Percentiles rank a stretch among this genome's conserved stretches.
phyloP scores from a whole-genome alignment of 2,888 invertebrate genomes.

The Endomychus coccineus region DNA sequence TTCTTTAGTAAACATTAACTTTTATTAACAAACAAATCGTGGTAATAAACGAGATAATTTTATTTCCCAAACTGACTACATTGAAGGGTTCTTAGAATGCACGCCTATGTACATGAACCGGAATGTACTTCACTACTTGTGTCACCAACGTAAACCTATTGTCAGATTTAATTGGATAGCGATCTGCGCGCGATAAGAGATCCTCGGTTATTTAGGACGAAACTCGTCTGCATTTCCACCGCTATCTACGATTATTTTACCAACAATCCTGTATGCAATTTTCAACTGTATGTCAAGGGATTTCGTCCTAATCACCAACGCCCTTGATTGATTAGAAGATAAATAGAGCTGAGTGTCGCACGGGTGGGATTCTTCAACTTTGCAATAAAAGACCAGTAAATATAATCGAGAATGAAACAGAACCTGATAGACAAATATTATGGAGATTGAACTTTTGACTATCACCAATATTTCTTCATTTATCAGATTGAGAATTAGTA shows the following conservation, averaged over 20 bases:
- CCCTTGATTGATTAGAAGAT: conserved; percentile 44
- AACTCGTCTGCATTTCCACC: conserved; percentile 28
- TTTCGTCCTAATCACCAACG: conserved; percentile 33
- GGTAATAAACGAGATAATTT: no score
- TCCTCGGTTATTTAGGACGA: conserved; percentile 30
- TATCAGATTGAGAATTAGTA: no score
- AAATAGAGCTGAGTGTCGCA: conserved; percentile 37
- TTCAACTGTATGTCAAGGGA: conserved; percentile 26
- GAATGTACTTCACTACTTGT: conserved; percentile 31
- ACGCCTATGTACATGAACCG: conserved; percentile 14
- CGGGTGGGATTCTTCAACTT: conserved; percentile 31
- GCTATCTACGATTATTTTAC: conserved; percentile 17
- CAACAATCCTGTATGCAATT: conserved; percentile 23
- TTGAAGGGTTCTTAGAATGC: no score
- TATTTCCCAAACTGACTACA: no score
- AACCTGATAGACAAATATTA: no score
- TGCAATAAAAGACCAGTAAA: conserved; percentile 14
- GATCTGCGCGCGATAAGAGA: conserved; percentile 42
- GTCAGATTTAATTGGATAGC: conserved; percentile 49
- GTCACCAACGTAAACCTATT: conserved; percentile 45
- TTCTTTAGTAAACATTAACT: no score
- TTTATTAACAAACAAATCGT: no score
- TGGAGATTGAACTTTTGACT: no score
- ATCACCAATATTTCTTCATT: no score
- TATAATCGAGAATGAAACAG: no score